These are phyloP conservation scores for Acronicta aceris DNA, from an alignment of 2,888 invertebrate species.

Conservation along the genomic window DNA sequence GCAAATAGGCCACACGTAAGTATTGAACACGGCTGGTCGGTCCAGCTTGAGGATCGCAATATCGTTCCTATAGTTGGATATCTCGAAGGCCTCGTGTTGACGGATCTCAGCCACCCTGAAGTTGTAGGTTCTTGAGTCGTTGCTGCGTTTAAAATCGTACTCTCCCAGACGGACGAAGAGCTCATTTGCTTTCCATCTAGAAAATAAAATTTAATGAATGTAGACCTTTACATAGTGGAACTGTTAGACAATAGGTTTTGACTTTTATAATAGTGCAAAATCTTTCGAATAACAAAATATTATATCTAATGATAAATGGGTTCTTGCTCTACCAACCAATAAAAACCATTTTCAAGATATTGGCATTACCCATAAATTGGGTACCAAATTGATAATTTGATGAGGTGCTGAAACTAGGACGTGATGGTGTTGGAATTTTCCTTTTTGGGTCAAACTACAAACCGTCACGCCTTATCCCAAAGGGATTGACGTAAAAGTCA, in stretches of 20 bases:
- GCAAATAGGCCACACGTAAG: slow-evolving; percentile 95
- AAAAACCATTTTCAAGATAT: no score
- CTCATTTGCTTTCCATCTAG: slow-evolving; percentile 89
- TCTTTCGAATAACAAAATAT: no score
- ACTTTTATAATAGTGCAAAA: no score
- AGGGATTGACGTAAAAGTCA: no score
- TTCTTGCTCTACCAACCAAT: no score
- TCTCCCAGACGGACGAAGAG: slow-evolving; percentile 94
- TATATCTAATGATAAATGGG: no score
- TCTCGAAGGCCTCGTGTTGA: slow-evolving; percentile 91
- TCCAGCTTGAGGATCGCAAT: slow-evolving; percentile 93
- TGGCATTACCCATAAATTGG: no score
- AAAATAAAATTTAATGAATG: background rate
- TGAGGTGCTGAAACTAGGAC: no score
- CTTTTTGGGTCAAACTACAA: background rate
- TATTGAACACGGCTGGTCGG: slow-evolving; percentile 91
- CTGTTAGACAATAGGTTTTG: no score
- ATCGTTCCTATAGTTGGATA: slow-evolving; percentile 92
- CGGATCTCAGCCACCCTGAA: slow-evolving; percentile 91
- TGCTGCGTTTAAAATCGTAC: slow-evolving; percentile 91
- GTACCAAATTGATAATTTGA: no score
- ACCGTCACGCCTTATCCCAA: no score
- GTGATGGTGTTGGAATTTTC: background rate
- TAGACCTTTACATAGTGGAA: background rate
- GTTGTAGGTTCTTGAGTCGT: slow-evolving; percentile 92